Evolutionary conservation across 2,888 invertebrate species (phyloP), one percentile per base, ranked within the genome.

Genomic region (Iphiclides podalirius): DNA sequence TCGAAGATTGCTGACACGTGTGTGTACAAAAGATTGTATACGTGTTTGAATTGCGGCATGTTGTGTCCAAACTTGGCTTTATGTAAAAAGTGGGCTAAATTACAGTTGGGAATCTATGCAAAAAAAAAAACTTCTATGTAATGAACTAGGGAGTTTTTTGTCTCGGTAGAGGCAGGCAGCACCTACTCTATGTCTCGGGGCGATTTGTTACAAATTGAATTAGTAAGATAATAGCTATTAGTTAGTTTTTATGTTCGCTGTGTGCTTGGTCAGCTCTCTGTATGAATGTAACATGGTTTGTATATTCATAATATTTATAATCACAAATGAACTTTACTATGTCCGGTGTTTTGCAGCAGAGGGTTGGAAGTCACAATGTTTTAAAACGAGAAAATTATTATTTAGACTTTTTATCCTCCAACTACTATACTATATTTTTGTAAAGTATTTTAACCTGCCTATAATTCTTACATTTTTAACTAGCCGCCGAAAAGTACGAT

Each of bases 181-280:
- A n/a, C n/a, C 6, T n/a, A 15, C 13, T 9, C 20, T 15, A 31
- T n/a, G n/a, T 28, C 31, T 26, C 39, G 16, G 16, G 28, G 49
- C 44, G 13, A 33, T 7, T 49, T 38, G 37, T 44, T 49, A 44
- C 35, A 49, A 49, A 15, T 44, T 44, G 17, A 17, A 15, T 41
- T 44, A 47, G 33, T 52, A 47, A 52, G 45, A 34, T 47, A 43
- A 14, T 46, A 48, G 34, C 40, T 42, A 42, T 45, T 50, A 54
- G 54, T 54, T 55, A 53, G 23, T 13, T 44, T 54, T 48, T 49
- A 52, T 52, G 50, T 51, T 56, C 58, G 57, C 66, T 70, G 71
- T 69, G 68, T 70, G 67, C 66, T 70, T 60, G 55, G 51, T 42
- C 48, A 54, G 47, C 47, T 54, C 54, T 61, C 54, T 59, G 47